Evolutionary conservation across 2,888 invertebrate genomes (phyloP), one percentile per base, ranked within the genome.

Genomic region (Abrostola tripartita): DNA sequence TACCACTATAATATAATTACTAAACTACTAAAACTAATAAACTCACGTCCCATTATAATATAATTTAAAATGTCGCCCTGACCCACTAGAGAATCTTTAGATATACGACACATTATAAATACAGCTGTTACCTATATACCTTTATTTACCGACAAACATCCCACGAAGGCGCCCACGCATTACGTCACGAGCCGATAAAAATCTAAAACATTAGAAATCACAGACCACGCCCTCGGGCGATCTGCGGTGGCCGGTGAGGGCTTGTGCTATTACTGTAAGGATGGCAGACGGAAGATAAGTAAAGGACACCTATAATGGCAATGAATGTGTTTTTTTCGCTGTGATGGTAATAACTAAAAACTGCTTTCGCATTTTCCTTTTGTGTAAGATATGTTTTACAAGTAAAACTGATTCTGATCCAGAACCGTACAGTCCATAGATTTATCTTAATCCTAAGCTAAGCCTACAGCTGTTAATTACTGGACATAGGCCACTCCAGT

Each of bases 191-290:
- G 50, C 12, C 41, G 77, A 77, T 77, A 77, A 77, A 74, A 72
- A 77, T 77, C 75, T 72, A 67, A 65, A 67, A 72, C 69, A 64
- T 73, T 75, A 76, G 70, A 69, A 74, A 74, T 66, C 71, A 55
- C 41, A 65, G 62, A 50, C 66, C 64, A 59, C 71, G 66, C 72
- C 74, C 61, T 54, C 52, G 65, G 69, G 65, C 59, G 61, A 73
- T 73, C 61, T 59, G 72, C 54, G 73, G 51, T 58, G 60, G 37
- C 44, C 36, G 9, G 12, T 14, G 71, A 62, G 49, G 40, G 58
- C 66, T 65, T 64, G 40, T 40, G 40, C 8, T 14, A 0, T 14
- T 1, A 44, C 14, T 9, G 8, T 47, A 47, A 24, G 44, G 44
- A 24, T 47, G 44, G 14, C 44, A 47, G 14, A 9, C 24, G 24